These are phyloP conservation scores for Gadus macrocephalus DNA, from an alignment of 2,113 vertebrate genomes.

Conservation along the genomic window DNA sequence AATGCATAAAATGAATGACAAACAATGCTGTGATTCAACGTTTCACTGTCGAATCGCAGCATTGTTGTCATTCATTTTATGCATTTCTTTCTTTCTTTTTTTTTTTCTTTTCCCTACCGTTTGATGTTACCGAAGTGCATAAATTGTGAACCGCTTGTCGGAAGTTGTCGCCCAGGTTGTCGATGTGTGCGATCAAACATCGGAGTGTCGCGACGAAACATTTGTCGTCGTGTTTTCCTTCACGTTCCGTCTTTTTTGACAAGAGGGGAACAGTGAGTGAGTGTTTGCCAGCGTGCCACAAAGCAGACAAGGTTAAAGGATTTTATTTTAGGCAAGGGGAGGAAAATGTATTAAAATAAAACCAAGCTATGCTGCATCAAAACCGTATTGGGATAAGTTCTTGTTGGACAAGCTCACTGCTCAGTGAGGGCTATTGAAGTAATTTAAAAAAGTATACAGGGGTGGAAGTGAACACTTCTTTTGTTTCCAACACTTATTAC, in stretches of 20 bases:
- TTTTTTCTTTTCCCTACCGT: too few species aligned
- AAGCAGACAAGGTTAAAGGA: conserved; percentile 32
- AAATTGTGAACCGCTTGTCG: too few species aligned
- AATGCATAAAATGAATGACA: too few species aligned
- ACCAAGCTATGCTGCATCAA: conserved; percentile 21
- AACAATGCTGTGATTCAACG: too few species aligned
- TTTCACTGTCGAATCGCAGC: conserved; percentile 24
- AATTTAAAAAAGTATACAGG: conserved; percentile 27
- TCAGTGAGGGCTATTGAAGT: conserved; percentile 41
- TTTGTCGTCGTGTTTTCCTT: conserved; percentile 52
- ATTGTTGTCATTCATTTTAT: neutral
- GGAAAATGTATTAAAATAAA: conserved; percentile 18
- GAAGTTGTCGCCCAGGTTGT: conserved; percentile 39
- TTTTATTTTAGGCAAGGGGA: neutral
- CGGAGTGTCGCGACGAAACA: conserved; percentile 48
- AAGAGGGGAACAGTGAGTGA: conserved; percentile 53
- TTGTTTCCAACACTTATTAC: neutral
- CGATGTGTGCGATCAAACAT: conserved; percentile 41
- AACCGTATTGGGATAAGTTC: conserved; percentile 24
- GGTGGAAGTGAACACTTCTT: neutral
- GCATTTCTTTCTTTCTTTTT: neutral
- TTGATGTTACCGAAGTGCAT: too few species aligned
- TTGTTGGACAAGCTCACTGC: neutral
- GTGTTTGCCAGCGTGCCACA: conserved; percentile 41
- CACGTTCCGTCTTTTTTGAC: conserved; percentile 49